Conservation (phyloP, 2,797 vertebrate species). For the Cossypha caffra region DNA sequence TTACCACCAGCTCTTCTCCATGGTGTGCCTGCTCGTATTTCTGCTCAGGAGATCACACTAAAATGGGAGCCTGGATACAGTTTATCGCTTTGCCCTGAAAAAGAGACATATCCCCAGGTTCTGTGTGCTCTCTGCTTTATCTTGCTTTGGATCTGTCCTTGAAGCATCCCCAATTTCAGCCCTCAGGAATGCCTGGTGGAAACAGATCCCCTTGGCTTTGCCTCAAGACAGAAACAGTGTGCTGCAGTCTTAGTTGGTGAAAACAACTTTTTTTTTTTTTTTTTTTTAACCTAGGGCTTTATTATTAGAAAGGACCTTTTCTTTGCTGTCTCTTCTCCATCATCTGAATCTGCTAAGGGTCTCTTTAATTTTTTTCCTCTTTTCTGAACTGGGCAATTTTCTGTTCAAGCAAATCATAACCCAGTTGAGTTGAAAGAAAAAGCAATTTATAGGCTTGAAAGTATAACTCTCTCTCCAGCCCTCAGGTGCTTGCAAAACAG, state of each 20-base stretch:
- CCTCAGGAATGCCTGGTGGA: neutral
- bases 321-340: neutral
- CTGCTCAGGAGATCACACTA: neutral
- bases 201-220: neutral
- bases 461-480: neutral
- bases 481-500: neutral
- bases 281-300: accelerated
- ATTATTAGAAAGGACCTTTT: neutral
- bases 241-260: neutral
- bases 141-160: neutral
- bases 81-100: neutral
- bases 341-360: neutral
- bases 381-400: neutral
- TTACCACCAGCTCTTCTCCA: neutral
- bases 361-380: neutral
- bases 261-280: neutral
- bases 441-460: neutral
- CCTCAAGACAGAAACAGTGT: neutral
- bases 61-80: neutral
- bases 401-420: neutral
- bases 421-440: neutral
- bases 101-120: neutral
- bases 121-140: neutral
- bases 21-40: neutral
- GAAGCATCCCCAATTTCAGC: neutral